Percentiles rank a stretch among this genome's conserved stretches.
phyloP scores from a whole-genome alignment of 30 jellyfish, hydroid and myxozoan species.

The Sanderia malayensis region DNA sequence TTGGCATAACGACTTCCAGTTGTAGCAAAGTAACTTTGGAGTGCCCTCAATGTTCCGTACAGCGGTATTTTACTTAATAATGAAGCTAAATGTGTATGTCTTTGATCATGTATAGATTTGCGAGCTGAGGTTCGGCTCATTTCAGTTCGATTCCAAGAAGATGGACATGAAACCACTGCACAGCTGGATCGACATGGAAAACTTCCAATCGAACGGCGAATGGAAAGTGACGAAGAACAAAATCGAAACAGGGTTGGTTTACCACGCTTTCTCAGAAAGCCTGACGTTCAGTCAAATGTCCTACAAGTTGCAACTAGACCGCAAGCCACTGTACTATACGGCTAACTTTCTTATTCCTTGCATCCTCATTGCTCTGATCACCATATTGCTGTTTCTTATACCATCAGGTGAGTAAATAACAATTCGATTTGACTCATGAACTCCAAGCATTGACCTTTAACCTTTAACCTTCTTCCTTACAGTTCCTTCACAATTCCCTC shows the following conservation, averaged over 20 bases:
- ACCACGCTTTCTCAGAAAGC: conserved; percentile 67
- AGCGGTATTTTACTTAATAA: no score
- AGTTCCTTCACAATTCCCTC: no score
- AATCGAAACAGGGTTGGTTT: conserved; percentile 31
- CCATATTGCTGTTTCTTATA: conserved; percentile 71
- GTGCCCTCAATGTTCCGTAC: no score
- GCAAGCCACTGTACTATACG: conserved; percentile 71
- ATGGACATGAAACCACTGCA: conserved; percentile 57
- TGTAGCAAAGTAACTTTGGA: no score
- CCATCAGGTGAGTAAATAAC: conserved; percentile 88
- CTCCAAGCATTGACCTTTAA: no score
- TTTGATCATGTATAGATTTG: conserved; percentile 38
- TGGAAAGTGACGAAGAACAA: conserved; percentile 51
- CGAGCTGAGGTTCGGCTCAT: conserved; percentile 66
- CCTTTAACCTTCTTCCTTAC: no score
- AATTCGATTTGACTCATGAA: no score
- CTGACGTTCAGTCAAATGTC: conserved; percentile 40
- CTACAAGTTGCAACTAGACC: conserved; percentile 46
- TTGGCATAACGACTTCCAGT: no score
- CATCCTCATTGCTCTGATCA: conserved; percentile 59
- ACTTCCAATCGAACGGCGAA: conserved; percentile 49
- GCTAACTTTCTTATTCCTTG: conserved; percentile 66
- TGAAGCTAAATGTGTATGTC: no score
- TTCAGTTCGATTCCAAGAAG: conserved; percentile 49
- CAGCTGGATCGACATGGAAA: conserved; percentile 3